phyloP scores from a whole-genome alignment of 1,140 invertebrate genomes.

The Leucophenga varia region DNA sequence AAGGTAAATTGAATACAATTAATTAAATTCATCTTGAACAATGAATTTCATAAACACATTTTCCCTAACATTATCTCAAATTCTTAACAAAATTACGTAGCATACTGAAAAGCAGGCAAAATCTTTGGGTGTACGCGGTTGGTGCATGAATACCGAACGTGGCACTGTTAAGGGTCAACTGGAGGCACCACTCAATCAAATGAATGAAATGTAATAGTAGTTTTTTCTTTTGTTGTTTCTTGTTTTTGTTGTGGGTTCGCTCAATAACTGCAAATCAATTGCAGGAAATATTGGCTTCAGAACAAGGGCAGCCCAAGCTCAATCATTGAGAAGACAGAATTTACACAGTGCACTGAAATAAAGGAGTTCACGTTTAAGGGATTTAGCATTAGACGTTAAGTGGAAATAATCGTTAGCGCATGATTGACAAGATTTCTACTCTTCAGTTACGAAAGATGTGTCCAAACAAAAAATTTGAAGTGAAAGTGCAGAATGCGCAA shows the following conservation, averaged over 20 bases:
- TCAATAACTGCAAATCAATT: conserved; percentile 7
- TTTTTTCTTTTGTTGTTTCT: not conserved
- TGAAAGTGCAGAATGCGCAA: no score
- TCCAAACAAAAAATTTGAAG: no score
- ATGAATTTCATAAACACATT: no score
- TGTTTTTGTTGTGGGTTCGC: not conserved
- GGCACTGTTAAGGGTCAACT: conserved; percentile 68
- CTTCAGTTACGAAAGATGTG: no score
- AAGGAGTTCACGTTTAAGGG: conserved; percentile 17
- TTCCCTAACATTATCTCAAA: no score
- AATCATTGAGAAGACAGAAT: conserved; percentile 63
- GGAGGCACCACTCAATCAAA: conserved; percentile 62
- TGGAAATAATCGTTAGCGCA: no score
- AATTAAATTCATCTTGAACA: no score
- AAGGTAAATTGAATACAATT: no score
- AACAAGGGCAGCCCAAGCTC: conserved; percentile 65
- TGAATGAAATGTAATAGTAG: conserved; percentile 64
- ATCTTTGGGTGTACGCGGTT: conserved; percentile 64
- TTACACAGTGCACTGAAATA: conserved; percentile 47
- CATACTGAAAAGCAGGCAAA: conserved; percentile 65
- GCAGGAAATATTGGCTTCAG: conserved; percentile 63
- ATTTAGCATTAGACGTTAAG: conserved; percentile 30
- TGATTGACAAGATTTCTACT: no score
- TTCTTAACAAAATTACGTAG: no score
- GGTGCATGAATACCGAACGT: conserved; percentile 69